Conservation (phyloP, 2,113 vertebrate genomes). For the Hypomesus transpacificus region DNA sequence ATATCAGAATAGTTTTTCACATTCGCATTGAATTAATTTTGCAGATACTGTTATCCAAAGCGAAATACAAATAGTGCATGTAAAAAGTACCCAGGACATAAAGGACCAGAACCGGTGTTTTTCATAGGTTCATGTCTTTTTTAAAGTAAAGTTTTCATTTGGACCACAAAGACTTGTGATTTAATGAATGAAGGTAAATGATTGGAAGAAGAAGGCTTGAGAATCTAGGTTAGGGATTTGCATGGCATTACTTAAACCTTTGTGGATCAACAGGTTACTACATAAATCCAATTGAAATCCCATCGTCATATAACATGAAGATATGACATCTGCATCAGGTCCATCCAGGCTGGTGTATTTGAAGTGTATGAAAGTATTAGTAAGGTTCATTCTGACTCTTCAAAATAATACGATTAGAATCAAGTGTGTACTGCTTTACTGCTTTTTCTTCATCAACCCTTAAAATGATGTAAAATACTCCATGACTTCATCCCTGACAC, state of each 20-base stretch:
- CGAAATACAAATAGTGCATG: no score
- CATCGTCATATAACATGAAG: neutral
- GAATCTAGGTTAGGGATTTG: conserved; percentile 40
- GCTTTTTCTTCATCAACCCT: neutral
- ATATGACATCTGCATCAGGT: conserved; percentile 30
- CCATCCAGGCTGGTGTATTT: neutral
- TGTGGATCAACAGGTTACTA: conserved; percentile 35
- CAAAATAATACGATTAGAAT: neutral
- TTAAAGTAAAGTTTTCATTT: neutral
- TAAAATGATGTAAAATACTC: neutral
- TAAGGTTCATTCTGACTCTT: no score
- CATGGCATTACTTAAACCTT: conserved; percentile 56
- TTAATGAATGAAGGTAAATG: neutral
- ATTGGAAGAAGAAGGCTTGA: neutral
- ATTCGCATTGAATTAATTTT: neutral
- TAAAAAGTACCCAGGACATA: no score
- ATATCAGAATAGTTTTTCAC: neutral
- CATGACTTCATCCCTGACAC: no score
- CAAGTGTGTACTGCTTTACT: neutral
- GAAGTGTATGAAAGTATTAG: no score
- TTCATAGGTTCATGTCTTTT: neutral
- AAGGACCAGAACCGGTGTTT: neutral
- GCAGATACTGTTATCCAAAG: neutral
- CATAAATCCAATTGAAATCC: neutral
- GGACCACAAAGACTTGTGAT: neutral